Base-by-base conservation (phyloP, 2,797 vertebrate genomes). In the Acrossocheilus wenchowensis region DNA sequence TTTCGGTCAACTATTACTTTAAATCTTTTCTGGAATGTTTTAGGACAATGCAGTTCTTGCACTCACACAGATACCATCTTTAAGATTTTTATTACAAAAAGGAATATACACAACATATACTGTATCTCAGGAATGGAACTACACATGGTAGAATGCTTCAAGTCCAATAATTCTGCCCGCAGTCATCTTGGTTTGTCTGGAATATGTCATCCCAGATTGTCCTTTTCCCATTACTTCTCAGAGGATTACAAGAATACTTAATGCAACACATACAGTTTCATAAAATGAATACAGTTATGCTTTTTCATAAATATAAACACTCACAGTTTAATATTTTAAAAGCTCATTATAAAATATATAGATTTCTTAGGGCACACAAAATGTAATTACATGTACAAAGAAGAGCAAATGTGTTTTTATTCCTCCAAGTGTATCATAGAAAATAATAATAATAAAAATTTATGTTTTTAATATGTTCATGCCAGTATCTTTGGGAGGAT, bases 161-260 rank as follows among this genome's bases (percentile, higher is more conserved):
- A 92, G 89, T 93, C 91, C 90, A 90, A 71, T 88, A 94, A 92
- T 94, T 92, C 95, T 96, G 95, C 95, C 96, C 86, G 95, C 95
- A 96, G 95, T 96, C 94, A 95, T 89, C 89, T 90, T 89, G 94
- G 90, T 93, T 92, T 45, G 75, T 92, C 91, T 92, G 89, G 85
- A 89, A 88, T 90, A 81, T 52, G 73, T 83, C 60, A 89, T 88
- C 66, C 75, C 85, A 92, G 88, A 91, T 88, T 85, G 91, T 80
- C 75, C 82, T 83, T 81, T 88, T 88, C 90, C 88, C 87, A 15
- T 83, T 54, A 84, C 81, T 36, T 82, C 30, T 88, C 83, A 62
- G 52, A 88, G 86, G 89, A 90, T 89, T 89, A 92, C 87, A 94
- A 92, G 85, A 92, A 93, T 90, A 93, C 89, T 91, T 82, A 89